Evolutionary conservation across 2,888 invertebrate species (phyloP).

Genomic region (Galeruca laticollis): DNA sequence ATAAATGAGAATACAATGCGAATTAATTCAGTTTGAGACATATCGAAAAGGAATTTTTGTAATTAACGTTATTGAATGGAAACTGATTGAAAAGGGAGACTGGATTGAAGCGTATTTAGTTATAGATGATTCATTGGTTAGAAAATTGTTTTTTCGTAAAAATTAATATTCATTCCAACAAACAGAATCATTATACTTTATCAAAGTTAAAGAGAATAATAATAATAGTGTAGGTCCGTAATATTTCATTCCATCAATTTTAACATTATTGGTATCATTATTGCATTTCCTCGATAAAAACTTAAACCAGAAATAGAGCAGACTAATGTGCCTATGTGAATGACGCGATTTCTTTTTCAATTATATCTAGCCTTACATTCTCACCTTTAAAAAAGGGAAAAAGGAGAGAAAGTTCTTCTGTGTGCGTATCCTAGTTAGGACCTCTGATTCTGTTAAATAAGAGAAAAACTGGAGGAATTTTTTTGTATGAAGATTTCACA

Average conservation of each 20-base stretch:
- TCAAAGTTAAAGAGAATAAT: too few relatives aligned
- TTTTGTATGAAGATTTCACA: constrained; percentile 19
- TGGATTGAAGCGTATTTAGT: neutral
- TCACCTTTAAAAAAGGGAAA: constrained; percentile 16
- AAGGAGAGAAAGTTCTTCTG: constrained; percentile 13
- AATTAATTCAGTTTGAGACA: constrained; percentile 10
- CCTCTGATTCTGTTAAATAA: constrained; percentile 24
- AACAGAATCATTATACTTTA: too few relatives aligned
- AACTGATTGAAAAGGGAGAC: constrained; percentile 12
- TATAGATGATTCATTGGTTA: constrained; percentile 10
- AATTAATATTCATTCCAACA: too few relatives aligned
- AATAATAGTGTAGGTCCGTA: too few relatives aligned
- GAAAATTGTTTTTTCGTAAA: constrained; percentile 1
- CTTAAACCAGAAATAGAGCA: neutral
- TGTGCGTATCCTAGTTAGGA: constrained; percentile 25
- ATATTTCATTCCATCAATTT: too few relatives aligned
- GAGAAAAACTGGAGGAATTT: constrained; percentile 25
- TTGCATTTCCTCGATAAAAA: too few relatives aligned
- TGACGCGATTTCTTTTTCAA: constrained; percentile 14
- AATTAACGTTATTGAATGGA: constrained; percentile 11
- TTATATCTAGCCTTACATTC: constrained; percentile 20
- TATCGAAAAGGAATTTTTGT: constrained; percentile 10
- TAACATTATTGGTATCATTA: too few relatives aligned
- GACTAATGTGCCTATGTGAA: neutral
- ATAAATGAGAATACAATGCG: constrained; percentile 14